phyloP scores from a whole-genome alignment of 2,888 invertebrate species.

The Lochmaea crataegi region DNA sequence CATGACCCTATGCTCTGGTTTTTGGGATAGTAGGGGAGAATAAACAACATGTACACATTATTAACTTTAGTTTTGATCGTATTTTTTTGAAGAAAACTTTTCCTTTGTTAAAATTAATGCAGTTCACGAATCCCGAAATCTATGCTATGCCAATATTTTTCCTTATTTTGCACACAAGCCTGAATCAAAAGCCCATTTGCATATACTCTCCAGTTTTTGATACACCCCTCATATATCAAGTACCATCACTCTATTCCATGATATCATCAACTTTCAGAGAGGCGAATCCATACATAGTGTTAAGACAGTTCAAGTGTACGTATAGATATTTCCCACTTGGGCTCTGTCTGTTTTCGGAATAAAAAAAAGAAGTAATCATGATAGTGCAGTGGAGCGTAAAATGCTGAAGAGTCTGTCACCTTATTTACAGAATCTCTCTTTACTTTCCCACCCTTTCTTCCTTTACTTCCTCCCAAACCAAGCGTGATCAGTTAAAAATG shows the following conservation, averaged over 20 bases:
- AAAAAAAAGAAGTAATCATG: conserved; percentile 42
- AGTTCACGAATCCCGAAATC: too few species aligned
- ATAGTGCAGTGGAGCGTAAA: conserved; percentile 44
- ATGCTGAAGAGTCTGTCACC: conserved; percentile 49
- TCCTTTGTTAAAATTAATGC: too few species aligned
- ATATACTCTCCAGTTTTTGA: background rate
- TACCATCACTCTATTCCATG: background rate
- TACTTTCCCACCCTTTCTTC: background rate
- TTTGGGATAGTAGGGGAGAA: background rate
- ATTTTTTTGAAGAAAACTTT: too few species aligned
- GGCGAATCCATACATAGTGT: background rate
- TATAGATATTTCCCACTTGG: background rate
- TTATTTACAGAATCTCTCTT: conserved; percentile 49
- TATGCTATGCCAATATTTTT: too few species aligned
- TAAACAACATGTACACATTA: too few species aligned
- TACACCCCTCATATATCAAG: background rate
- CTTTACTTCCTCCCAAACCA: conserved; percentile 10
- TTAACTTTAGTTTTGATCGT: too few species aligned
- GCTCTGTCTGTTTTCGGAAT: conserved; percentile 22
- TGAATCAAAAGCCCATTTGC: background rate
- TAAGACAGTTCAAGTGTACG: background rate
- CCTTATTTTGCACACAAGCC: too few species aligned
- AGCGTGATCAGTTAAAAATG: conserved; percentile 42
- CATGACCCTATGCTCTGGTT: conserved; percentile 35
- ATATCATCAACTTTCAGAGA: background rate